Conservation (phyloP, 2,113 vertebrate genomes). For the Halcyon senegalensis region DNA sequence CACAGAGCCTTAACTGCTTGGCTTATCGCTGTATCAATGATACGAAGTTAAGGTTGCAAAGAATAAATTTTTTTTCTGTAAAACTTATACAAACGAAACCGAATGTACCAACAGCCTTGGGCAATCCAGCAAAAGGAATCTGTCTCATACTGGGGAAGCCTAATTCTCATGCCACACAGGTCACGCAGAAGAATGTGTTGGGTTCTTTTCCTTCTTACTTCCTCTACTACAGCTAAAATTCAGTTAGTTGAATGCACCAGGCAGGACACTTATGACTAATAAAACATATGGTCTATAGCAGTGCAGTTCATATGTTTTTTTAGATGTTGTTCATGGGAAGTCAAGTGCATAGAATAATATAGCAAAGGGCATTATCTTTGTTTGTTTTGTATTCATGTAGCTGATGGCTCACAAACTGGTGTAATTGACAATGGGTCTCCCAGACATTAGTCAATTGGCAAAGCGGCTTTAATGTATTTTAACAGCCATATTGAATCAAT, state of each 20-base stretch:
- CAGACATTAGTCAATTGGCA: slow-evolving; percentile 61
- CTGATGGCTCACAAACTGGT: slow-evolving; percentile 34
- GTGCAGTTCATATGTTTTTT: slow-evolving; percentile 5
- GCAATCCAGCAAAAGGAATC: not conserved
- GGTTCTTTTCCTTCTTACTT: not conserved
- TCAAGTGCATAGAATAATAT: slow-evolving; percentile 44
- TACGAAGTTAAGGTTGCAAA: not conserved
- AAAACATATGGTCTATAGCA: slow-evolving; percentile 50
- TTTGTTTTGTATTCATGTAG: slow-evolving; percentile 52
- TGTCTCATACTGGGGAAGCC: not conserved
- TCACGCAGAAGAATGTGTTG: not conserved
- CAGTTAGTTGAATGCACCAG: not conserved
- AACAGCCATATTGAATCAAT: slow-evolving; percentile 63
- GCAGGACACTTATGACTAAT: slow-evolving; percentile 16
- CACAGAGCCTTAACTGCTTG: not conserved
- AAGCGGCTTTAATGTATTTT: slow-evolving; percentile 59
- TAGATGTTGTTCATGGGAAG: slow-evolving; percentile 21
- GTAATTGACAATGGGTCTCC: slow-evolving; percentile 55
- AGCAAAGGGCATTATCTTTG: slow-evolving; percentile 43
- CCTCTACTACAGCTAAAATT: slow-evolving; percentile 10
- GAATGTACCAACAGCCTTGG: not conserved
- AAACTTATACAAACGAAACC: not conserved
- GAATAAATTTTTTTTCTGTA: not conserved
- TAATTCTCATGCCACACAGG: not conserved
- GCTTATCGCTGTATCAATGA: not conserved